Evolutionary conservation across 2,113 vertebrate genomes (phyloP).

Genomic region (Podilymbus podiceps): DNA sequence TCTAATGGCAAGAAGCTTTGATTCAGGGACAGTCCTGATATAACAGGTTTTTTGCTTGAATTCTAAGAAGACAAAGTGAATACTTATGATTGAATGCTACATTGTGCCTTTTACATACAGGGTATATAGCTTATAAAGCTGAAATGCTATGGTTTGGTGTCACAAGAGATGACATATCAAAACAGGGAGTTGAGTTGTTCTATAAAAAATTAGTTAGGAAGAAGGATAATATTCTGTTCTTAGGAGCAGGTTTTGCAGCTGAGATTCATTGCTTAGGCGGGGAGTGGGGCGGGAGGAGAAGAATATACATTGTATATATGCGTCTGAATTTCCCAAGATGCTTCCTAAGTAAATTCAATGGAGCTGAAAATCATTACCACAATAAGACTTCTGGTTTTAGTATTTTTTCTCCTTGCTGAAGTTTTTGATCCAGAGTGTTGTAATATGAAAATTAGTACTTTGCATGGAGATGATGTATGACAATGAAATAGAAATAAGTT

Average conservation of each 20-base stretch:
- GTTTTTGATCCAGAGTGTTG: neutral
- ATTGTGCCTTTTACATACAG: neutral
- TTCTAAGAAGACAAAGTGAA: neutral
- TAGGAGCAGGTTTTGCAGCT: neutral
- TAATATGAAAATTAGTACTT: neutral
- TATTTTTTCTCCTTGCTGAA: neutral
- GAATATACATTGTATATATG: neutral
- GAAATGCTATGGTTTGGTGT: neutral
- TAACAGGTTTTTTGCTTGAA: neutral
- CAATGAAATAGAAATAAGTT: neutral
- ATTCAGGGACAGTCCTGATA: neutral
- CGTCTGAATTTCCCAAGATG: neutral
- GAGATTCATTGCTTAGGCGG: neutral
- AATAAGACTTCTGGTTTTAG: neutral
- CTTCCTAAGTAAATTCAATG: neutral
- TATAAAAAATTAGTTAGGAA: neutral
- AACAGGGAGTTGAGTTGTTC: neutral
- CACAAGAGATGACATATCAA: neutral
- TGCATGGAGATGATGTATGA: neutral
- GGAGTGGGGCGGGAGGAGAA: neutral
- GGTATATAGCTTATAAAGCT: neutral
- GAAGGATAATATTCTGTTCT: neutral
- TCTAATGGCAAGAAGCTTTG: neutral
- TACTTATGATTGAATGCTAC: neutral
- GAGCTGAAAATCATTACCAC: neutral